Base-by-base conservation (phyloP, 1,140 invertebrate genomes). In the Lethrus apterus region DNA sequence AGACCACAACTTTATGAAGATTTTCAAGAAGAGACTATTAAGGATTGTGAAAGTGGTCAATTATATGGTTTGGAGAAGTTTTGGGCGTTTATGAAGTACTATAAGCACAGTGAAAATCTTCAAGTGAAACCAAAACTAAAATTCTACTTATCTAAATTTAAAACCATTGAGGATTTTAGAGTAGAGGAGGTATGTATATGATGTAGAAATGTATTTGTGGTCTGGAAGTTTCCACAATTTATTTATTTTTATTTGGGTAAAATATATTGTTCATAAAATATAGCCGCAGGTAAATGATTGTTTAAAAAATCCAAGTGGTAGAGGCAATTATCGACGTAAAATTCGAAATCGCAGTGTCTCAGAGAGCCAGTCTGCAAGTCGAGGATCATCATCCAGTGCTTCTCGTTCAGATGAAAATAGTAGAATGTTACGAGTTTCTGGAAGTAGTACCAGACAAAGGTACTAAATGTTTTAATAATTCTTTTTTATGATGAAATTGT, bases 61-160 rank as follows among this genome's bases (percentile, higher is more conserved):
- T 71, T 98, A 13, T 99, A 98, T 73, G 96, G 95, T 29, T 70
- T 99, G 33, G 96, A 99, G 71, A 99, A 99, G 68, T 99, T 98
- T 70, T 98, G 94, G 92, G 93, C 94, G 30, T 98, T 98, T 74
- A 70, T 95, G 4, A 97, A 97, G 68, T 93, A 92, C 72, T 93
- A 90, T 68, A 91, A 87, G 65, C 79, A 87, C 55, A 78, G 83
- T 11, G 71, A 70, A 18, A 80, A 82, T 44, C 72, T 98, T 17
- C 79, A 86, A 45, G 84, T 98, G 14, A 80, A 91, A 55, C 72
- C 84, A 3, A 81, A 82, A 58, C 70, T 99, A 29, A 75, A 81
- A 48, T 83, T 82, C 34, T 84, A 86, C 65, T 68, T 99, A 29
- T 78, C 79, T 20, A 90, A 88, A 60, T 98, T 93, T 67, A 93